phyloP scores from a whole-genome alignment of 2,113 vertebrate species.

The Zosterops hypoxanthus region DNA sequence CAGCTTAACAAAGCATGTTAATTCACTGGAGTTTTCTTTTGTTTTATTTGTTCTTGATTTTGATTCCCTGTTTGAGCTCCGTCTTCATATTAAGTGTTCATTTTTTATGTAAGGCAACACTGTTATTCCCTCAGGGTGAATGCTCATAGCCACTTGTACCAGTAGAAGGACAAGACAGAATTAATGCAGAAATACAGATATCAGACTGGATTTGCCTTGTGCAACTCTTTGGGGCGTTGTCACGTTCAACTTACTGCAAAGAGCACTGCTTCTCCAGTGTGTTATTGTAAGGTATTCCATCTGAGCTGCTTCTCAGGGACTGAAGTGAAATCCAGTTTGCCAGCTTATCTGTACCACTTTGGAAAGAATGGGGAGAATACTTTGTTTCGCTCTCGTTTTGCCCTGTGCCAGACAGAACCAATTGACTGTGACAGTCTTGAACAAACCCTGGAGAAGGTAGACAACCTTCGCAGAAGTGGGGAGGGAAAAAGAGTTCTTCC shows the following conservation, averaged over 20 bases:
- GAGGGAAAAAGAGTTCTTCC: neutral
- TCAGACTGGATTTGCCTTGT: neutral
- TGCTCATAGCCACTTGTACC: neutral
- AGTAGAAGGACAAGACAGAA: neutral
- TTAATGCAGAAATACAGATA: neutral
- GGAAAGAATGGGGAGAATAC: neutral
- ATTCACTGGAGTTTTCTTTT: neutral
- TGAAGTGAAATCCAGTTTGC: neutral
- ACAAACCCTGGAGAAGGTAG: neutral
- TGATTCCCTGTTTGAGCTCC: neutral
- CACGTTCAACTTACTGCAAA: neutral
- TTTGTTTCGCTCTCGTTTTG: neutral
- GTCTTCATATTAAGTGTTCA: neutral
- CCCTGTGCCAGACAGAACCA: neutral
- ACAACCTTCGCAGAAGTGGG: neutral
- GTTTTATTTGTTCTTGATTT: neutral
- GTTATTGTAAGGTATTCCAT: neutral
- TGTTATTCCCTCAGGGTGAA: neutral
- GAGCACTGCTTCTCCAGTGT: neutral
- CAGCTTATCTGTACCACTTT: neutral
- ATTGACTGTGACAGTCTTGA: neutral
- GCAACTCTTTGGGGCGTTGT: neutral
- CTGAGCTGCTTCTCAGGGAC: neutral
- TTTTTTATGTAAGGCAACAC: neutral
- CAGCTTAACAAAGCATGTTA: neutral